Evolutionary conservation across 1,140 invertebrate genomes (phyloP), one percentile per base, ranked within the genome.

Genomic region (Neodiprion pinetum): DNA sequence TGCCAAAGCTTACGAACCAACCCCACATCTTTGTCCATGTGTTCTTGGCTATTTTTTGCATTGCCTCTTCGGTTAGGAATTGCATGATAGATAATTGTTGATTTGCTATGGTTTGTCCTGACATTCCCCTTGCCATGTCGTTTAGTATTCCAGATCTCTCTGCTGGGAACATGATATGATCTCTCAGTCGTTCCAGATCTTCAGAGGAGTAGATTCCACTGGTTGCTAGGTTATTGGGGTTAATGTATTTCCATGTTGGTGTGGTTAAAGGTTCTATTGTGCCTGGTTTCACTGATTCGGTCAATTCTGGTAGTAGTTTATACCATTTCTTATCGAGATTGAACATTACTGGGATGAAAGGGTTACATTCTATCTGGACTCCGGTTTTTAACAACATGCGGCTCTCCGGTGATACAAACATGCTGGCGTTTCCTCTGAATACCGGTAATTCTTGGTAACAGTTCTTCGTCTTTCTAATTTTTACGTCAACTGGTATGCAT

Each of bases 361-460:
- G n/a, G 23, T 74, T 72, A 12, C 74, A 75, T 0, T 14, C 9
- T 7, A 17, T 48, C 3, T 67, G 12, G 0, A 70, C 75, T 14
- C 75, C 74, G 3, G 12, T 40, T 40, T 3, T 40, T 1, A 66
- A 21, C 0, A 78, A 3, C 0, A 79, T 77, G 14, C 74, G 74
- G 0, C 71, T 79, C n/a, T 50, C 9, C 0, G 76, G 75, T 9
- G 75, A 75, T 4, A 79, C 11, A 12, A 75, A 78, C 1, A 21
- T 69, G 0, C 17, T 70, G 14, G 10, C 5, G 21, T 79, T 81
- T n/a, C 66, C 53, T 0, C 28, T 2, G 0, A 11, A 11, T 0
- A 81, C 68, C 7, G 73, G 76, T 0, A 79, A 17, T 70, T 77
- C 71, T 28, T 77, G 17, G 14, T 76, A 81, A 48, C 79, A 80